A percentile compares a stretch with the other conserved stretches of the same genome.
These are phyloP conservation scores for Temnothorax nylanderi DNA, from an alignment of 1,140 invertebrate species.

Conservation along the genomic window DNA sequence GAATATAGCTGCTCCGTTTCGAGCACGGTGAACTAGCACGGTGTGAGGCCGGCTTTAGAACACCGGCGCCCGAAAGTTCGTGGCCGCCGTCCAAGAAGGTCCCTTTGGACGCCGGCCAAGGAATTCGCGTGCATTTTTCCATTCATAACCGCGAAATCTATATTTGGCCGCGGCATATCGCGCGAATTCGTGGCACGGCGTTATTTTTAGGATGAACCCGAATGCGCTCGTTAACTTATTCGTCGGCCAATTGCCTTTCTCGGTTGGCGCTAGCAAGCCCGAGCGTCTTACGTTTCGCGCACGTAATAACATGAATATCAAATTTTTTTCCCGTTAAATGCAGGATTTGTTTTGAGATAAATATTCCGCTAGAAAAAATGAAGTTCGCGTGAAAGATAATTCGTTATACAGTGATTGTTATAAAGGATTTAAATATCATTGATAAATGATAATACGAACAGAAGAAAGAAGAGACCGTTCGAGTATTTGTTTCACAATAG, in stretches of 20 bases:
- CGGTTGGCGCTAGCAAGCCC: constrained; percentile 1
- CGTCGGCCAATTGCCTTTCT: constrained; percentile 51
- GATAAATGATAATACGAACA: neutral
- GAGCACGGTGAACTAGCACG: constrained; percentile 48
- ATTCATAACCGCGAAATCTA: constrained; percentile 81
- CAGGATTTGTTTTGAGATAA: neutral
- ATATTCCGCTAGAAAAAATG: neutral
- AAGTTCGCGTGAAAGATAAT: neutral
- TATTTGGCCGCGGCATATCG: constrained; percentile 72
- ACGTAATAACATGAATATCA: neutral
- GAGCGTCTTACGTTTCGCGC: constrained; percentile 33
- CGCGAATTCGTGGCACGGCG: constrained; percentile 72
- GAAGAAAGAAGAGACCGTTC: neutral
- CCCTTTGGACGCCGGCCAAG: constrained; percentile 74
- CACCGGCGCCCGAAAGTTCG: constrained; percentile 73
- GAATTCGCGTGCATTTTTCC: constrained; percentile 83
- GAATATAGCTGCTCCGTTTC: constrained; percentile 56
- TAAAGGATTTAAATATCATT: neutral
- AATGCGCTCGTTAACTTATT: constrained; percentile 57
- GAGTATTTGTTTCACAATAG: neutral
- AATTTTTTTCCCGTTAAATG: neutral
- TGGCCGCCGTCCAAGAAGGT: constrained; percentile 76
- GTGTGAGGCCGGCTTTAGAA: constrained; percentile 64
- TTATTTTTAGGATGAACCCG: constrained; percentile 72
- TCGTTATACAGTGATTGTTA: neutral